These are phyloP conservation scores for Ceriagrion tenellum DNA, from an alignment of 2,888 invertebrate genomes.

Conservation along the genomic window DNA sequence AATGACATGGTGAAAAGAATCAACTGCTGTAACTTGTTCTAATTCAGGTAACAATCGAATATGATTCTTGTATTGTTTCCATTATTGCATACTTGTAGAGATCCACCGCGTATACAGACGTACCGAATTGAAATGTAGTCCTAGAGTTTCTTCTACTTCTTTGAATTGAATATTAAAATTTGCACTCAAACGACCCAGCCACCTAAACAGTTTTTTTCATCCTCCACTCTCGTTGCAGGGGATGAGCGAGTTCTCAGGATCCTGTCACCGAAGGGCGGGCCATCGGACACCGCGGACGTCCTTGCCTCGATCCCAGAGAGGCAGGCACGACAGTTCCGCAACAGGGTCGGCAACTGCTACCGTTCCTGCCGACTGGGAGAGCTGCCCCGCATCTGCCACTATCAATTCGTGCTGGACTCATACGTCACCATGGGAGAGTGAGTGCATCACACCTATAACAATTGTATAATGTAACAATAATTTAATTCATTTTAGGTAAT, in stretches of 20 bases:
- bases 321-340: neutral
- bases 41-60: too few relatives aligned
- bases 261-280: neutral
- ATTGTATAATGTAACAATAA: too few relatives aligned
- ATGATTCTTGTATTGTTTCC: too few relatives aligned
- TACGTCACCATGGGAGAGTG: conserved; percentile 78
- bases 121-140: too few relatives aligned
- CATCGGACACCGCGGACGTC: neutral
- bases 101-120: too few relatives aligned
- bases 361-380: conserved; percentile 69
- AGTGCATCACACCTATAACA: conserved; percentile 71
- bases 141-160: neutral
- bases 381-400: conserved; percentile 76
- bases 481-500: too few relatives aligned
- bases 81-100: too few relatives aligned
- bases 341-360: neutral
- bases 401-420: conserved; percentile 77
- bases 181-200: too few relatives aligned
- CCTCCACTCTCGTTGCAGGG: neutral
- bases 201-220: neutral
- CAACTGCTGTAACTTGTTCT: too few relatives aligned
- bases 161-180: neutral
- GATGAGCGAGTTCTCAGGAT: neutral
- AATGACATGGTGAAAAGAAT: too few relatives aligned
- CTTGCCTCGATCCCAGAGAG: neutral